Conservation (phyloP, 2,888 invertebrate genomes). For the Caenorhabditis zanzibari region DNA sequence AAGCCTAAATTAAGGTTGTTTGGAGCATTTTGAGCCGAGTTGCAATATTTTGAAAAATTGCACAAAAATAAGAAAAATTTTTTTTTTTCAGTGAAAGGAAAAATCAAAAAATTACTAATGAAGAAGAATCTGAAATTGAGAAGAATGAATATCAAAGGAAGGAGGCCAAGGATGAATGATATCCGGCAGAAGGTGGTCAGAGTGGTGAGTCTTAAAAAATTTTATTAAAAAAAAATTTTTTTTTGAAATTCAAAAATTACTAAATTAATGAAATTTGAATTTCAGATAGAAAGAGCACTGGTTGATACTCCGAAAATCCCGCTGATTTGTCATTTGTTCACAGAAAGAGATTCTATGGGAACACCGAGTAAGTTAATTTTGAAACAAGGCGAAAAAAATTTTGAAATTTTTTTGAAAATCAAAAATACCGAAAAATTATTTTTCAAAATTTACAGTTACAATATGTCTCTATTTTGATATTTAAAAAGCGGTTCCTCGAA, state of each 20-base stretch:
- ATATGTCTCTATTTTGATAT: too few species aligned
- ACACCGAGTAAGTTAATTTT: slow-evolving; percentile 43
- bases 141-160: background rate
- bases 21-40: too few species aligned
- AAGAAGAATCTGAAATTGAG: slow-evolving; percentile 11
- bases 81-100: slow-evolving; percentile 11
- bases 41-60: too few species aligned
- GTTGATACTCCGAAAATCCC: slow-evolving; percentile 53
- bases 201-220: slow-evolving; percentile 30
- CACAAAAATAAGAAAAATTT: background rate
- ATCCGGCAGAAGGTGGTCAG: slow-evolving; percentile 25
- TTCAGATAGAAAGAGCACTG: slow-evolving; percentile 59
- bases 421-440: too few species aligned
- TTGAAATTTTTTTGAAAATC: too few species aligned
- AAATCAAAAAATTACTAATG: background rate
- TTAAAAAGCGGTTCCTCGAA: too few species aligned
- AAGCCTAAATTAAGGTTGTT: too few species aligned
- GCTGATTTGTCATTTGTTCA: slow-evolving; percentile 51
- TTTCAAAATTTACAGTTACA: too few species aligned
- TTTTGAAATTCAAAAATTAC: too few species aligned
- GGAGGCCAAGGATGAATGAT: background rate
- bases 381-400: too few species aligned
- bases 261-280: background rate
- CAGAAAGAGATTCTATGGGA: slow-evolving; percentile 34
- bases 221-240: too few species aligned